Evolutionary conservation across 2,888 invertebrate genomes (phyloP), one percentile per base, ranked within the genome.

Genomic region (Crossocerus cetratus): DNA sequence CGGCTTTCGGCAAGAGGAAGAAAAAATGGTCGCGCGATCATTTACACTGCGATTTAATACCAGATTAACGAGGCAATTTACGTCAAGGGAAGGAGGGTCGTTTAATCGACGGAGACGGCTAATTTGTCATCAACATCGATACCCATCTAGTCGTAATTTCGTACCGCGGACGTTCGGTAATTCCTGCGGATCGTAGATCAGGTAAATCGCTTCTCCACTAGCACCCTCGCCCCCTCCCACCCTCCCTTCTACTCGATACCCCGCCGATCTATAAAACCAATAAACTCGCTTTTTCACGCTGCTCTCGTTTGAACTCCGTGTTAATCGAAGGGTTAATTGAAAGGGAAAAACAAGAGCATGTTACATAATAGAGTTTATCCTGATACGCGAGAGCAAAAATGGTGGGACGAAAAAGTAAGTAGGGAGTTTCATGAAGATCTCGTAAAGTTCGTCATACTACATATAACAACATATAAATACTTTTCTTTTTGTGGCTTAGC

Each of bases 51-150:
- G 76, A 82, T 85, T 84, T 84, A 84, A 85, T 83, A 83, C 73
- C 77, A 78, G 77, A 78, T 83, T 80, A 82, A 82, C 81, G 81
- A 80, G 78, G 81, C 74, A 82, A 83, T 82, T 82, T 82, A 71
- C 83, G 78, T 83, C 76, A 71, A 78, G 71, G 74, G 77, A 65
- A 72, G 54, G 73, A 64, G 75, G 76, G 72, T 81, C 81, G 76
- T 81, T 84, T 81, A 80, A 84, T 81, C 78, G 83, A 32, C 74
- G 80, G 73, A 72, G 81, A 74, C 74, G 77, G 75, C 83, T 78
- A 84, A 83, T 84, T 83, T 83, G 85, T 83, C 84, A 83, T 83
- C 80, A 77, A 74, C 73, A 83, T 84, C 82, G 82, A 84, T 81
- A 76, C 72, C 74, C 74, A 77, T 83, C 80, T 76, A 75, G 69